These are phyloP conservation scores for Pimpla rufipes DNA, from an alignment of 2,888 invertebrate species.

Conservation along the genomic window DNA sequence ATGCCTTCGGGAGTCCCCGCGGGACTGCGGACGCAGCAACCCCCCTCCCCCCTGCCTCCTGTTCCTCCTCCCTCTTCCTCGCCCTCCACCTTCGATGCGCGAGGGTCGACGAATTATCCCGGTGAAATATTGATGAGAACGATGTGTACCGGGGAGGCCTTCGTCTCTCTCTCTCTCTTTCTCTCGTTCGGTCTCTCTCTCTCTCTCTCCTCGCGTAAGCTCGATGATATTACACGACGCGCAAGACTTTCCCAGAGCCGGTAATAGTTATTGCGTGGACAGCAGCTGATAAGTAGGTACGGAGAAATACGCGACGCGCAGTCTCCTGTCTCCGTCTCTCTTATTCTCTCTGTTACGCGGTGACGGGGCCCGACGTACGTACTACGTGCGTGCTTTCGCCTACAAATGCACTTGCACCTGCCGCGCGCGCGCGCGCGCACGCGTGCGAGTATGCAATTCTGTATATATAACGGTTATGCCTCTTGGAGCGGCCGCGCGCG, in stretches of 20 bases:
- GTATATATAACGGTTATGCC: conserved; percentile 19
- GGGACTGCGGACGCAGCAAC: conserved; percentile 4
- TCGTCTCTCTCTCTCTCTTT: conserved; percentile 5
- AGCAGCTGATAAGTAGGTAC: conserved; percentile 45
- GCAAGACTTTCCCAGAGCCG: conserved; percentile 38
- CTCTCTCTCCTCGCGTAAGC: neutral
- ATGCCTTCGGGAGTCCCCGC: conserved; percentile 64
- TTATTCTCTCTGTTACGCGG: neutral
- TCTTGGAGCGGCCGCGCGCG: too few relatives aligned
- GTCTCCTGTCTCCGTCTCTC: conserved; percentile 1
- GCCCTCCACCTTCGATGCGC: neutral
- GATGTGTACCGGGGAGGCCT: conserved; percentile 19
- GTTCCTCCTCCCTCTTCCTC: neutral
- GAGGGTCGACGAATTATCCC: conserved; percentile 75
- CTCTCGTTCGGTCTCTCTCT: too few relatives aligned
- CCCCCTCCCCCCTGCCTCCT: neutral
- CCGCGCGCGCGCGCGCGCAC: neutral
- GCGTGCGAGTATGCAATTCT: conserved; percentile 46
- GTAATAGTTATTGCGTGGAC: conserved; percentile 51
- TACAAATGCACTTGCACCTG: conserved; percentile 59
- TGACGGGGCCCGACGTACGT: neutral
- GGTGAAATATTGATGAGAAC: conserved; percentile 78
- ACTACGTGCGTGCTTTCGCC: conserved; percentile 33
- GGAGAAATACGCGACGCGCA: neutral
- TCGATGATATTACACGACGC: conserved; percentile 18